These are phyloP conservation scores for Pasiphila rectangulata DNA, from an alignment of 2,888 invertebrate species.

Conservation along the genomic window DNA sequence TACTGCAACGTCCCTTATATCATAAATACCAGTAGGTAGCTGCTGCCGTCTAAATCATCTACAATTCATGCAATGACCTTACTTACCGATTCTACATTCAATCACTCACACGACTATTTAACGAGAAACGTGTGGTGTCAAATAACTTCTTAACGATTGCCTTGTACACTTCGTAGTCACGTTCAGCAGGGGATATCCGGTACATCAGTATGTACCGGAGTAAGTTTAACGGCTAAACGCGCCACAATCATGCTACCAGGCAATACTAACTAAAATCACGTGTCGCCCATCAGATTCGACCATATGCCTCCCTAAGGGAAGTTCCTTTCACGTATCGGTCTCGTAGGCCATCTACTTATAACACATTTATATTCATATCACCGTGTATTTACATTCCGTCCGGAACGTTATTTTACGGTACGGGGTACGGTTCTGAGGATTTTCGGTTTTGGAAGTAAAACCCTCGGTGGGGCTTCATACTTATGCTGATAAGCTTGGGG, in stretches of 20 bases:
- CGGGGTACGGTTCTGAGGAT: constrained; percentile 48
- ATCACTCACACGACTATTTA: no score
- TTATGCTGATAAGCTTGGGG: constrained; percentile 3
- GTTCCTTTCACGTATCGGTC: constrained; percentile 32
- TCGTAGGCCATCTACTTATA: constrained; percentile 66
- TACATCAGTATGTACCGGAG: no score
- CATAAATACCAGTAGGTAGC: no score
- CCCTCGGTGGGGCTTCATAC: constrained; percentile 16
- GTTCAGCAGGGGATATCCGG: no score
- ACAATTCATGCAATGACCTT: no score
- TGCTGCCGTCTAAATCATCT: no score
- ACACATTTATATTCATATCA: constrained; percentile 78
- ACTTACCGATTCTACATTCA: no score
- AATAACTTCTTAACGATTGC: no score
- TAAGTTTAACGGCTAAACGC: no score
- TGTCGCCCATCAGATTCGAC: constrained; percentile 20
- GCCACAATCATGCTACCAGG: background rate
- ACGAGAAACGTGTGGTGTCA: no score
- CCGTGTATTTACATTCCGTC: constrained; percentile 75
- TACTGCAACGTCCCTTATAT: no score
- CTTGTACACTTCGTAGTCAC: no score
- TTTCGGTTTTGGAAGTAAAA: constrained; percentile 42
- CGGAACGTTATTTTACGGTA: constrained; percentile 58
- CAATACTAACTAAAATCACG: constrained; percentile 15
- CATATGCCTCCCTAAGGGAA: constrained; percentile 19